Conservation (phyloP, 2,113 vertebrate genomes). For the Phaethornis superciliosus region DNA sequence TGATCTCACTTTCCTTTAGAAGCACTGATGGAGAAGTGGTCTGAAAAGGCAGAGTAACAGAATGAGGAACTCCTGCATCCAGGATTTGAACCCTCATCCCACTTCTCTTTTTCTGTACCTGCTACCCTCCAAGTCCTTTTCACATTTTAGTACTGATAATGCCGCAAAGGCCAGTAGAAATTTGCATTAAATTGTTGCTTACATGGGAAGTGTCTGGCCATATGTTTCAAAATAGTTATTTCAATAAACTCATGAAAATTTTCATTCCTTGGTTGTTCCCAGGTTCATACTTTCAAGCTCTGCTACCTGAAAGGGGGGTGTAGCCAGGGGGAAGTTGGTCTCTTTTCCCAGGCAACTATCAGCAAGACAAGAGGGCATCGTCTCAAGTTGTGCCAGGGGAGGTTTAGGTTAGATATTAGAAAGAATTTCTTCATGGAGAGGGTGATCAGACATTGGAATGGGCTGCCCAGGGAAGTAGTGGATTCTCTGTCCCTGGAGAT, state of each 20-base stretch:
- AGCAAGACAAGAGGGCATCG: no score
- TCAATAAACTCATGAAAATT: not conserved
- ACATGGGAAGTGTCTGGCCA: not conserved
- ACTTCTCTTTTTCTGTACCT: slow-evolving; percentile 46
- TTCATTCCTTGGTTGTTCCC: not conserved
- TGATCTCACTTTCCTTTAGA: not conserved
- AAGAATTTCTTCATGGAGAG: no score
- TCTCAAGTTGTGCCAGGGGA: no score
- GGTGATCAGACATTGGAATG: no score
- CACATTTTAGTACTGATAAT: not conserved
- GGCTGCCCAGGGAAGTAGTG: no score
- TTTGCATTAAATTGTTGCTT: slow-evolving; percentile 20
- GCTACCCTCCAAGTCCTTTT: not conserved
- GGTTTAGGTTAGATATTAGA: no score
- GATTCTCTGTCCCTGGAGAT: no score
- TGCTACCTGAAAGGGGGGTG: no score
- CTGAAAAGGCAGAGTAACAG: not conserved
- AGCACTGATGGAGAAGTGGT: not conserved
- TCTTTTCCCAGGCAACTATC: no score
- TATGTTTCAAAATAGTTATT: not conserved
- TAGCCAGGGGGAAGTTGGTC: no score
- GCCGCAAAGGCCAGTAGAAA: not conserved
- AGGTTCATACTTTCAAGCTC: not conserved
- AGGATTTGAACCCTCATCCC: not conserved
- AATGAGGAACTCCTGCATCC: slow-evolving; percentile 12